These are phyloP conservation scores for Cephonodes hylas DNA, from an alignment of 2,888 invertebrate genomes.

Conservation along the genomic window DNA sequence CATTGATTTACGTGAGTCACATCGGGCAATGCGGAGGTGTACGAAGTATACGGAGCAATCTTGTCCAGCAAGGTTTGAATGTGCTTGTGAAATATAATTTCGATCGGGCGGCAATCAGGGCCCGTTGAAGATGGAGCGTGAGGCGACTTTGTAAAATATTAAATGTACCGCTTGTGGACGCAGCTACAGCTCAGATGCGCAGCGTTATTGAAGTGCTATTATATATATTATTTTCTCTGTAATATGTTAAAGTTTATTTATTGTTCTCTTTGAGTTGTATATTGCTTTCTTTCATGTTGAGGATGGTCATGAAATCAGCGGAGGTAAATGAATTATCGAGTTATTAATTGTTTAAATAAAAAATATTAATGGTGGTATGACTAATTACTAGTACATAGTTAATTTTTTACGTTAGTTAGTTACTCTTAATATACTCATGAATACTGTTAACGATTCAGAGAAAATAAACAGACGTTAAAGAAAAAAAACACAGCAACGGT, in stretches of 20 bases:
- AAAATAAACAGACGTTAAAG: too few relatives aligned
- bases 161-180: slow-evolving; percentile 47
- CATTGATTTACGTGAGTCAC: not conserved
- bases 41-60: slow-evolving; percentile 52
- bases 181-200: slow-evolving; percentile 12
- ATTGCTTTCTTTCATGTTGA: not conserved
- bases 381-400: too few relatives aligned
- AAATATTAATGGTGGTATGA: too few relatives aligned
- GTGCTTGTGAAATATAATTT: slow-evolving; percentile 79
- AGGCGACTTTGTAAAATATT: slow-evolving; percentile 74
- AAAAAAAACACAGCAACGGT: too few relatives aligned
- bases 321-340: too few relatives aligned
- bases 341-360: too few relatives aligned
- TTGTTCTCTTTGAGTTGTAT: not conserved
- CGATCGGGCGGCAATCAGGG: slow-evolving; percentile 80
- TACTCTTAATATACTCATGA: too few relatives aligned
- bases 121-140: slow-evolving; percentile 79
- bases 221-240: slow-evolving; percentile 5
- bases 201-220: slow-evolving; percentile 9
- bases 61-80: slow-evolving; percentile 74
- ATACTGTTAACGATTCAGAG: too few relatives aligned
- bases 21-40: not conserved
- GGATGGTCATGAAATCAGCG: too few relatives aligned
- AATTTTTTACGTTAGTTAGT: too few relatives aligned
- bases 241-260: not conserved